Percentiles rank a stretch among this genome's conserved stretches.
phyloP scores from a whole-genome alignment of 2,113 vertebrate species.

The Camarhynchus parvulus region DNA sequence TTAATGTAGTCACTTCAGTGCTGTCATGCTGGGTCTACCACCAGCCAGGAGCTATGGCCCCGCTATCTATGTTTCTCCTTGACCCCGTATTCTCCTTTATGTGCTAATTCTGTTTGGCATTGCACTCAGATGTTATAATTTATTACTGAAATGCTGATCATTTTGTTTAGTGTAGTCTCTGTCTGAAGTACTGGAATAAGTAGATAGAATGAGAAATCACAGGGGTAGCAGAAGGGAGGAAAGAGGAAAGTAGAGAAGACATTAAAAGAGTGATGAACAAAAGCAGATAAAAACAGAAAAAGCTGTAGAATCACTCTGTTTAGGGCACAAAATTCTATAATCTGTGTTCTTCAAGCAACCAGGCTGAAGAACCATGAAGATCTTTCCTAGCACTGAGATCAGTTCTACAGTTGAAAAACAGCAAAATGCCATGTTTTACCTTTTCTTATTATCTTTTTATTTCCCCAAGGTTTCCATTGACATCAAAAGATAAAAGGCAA shows the following conservation, averaged over 20 bases:
- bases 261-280: neutral
- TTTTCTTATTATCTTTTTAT: neutral
- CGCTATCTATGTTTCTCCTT: neutral
- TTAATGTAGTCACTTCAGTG: neutral
- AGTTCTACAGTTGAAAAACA: neutral
- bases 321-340: neutral
- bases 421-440: neutral
- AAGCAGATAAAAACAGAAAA: neutral
- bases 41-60: neutral
- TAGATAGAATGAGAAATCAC: neutral
- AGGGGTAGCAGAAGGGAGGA: neutral
- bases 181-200: neutral
- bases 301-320: fast-evolving
- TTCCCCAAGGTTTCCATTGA: neutral
- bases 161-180: neutral
- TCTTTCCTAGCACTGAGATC: neutral
- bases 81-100: neutral
- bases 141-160: neutral
- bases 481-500: neutral
- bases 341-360: neutral
- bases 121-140: neutral
- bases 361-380: neutral
- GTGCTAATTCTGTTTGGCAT: neutral
- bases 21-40: neutral
- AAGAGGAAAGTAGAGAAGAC: neutral